Conservation (phyloP, 2,113 vertebrate genomes). For the Gavialis gangeticus region DNA sequence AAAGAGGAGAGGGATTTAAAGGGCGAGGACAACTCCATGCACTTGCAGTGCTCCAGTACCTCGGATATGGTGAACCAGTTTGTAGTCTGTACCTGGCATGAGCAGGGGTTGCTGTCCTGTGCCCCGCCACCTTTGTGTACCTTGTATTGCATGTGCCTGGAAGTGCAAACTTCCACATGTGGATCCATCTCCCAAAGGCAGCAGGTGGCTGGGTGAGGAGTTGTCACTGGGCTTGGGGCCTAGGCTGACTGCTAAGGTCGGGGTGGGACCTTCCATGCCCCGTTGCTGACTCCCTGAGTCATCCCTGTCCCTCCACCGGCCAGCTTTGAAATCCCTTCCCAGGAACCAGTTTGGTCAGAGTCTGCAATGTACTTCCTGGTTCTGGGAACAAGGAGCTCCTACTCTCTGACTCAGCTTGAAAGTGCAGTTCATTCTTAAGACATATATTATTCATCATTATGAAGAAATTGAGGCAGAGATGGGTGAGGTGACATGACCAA, state of each 20-base stretch:
- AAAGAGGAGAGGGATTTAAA: neutral
- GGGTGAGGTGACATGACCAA: rapidly evolving
- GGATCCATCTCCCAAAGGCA: neutral
- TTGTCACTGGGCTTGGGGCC: too few species aligned
- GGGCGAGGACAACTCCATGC: neutral
- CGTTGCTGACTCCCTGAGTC: rapidly evolving
- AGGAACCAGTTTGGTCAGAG: neutral
- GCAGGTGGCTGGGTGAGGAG: too few species aligned
- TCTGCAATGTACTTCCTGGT: neutral
- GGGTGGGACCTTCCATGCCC: neutral
- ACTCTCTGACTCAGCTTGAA: conserved; percentile 30
- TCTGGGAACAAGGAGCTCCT: neutral
- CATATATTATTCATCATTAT: rapidly evolving
- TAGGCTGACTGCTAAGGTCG: rapidly evolving
- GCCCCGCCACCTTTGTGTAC: rapidly evolving
- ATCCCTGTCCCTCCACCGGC: neutral
- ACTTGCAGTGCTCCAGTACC: neutral
- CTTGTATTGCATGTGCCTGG: rapidly evolving
- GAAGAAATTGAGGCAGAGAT: neutral
- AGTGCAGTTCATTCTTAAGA: neutral
- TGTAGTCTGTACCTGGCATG: rapidly evolving
- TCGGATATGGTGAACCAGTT: neutral
- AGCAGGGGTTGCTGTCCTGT: rapidly evolving
- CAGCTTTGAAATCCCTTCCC: rapidly evolving
- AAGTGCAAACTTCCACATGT: rapidly evolving